Evolutionary conservation across 2,113 vertebrate species (phyloP).

Genomic region (Planiliza haematocheilus): DNA sequence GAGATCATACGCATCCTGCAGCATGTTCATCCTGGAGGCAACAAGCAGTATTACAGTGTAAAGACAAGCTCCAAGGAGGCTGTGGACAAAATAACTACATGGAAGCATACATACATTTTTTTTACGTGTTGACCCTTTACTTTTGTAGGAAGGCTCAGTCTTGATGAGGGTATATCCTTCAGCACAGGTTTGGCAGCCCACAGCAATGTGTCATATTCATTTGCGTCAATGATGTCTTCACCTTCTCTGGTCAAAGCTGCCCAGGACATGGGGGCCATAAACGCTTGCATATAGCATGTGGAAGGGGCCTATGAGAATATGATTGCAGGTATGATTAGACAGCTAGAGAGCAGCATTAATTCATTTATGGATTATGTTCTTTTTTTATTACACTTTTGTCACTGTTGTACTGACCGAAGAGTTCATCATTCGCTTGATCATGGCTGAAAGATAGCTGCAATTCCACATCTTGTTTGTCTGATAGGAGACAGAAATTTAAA

Average conservation of each 20-base stretch:
- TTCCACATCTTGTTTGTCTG: conserved; percentile 61
- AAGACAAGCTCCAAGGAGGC: neutral
- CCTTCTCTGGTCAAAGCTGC: conserved; percentile 22
- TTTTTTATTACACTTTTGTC: neutral
- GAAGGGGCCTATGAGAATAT: conserved; percentile 39
- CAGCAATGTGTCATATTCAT: conserved; percentile 60
- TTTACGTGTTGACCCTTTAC: conserved; percentile 18
- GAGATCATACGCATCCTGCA: conserved; percentile 40
- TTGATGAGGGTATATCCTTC: conserved; percentile 4
- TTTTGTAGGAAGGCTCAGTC: conserved; percentile 42
- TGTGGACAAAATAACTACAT: neutral
- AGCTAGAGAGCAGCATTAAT: neutral
- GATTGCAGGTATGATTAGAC: neutral
- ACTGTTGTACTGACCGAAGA: conserved; percentile 66
- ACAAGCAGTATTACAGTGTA: neutral
- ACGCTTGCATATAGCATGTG: conserved; percentile 71
- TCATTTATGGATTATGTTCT: neutral
- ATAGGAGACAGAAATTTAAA: conserved; percentile 10
- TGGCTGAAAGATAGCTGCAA: conserved; percentile 44
- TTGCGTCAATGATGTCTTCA: conserved; percentile 27
- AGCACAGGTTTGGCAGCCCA: conserved; percentile 59
- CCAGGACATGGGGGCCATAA: conserved; percentile 72
- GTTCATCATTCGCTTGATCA: conserved; percentile 67
- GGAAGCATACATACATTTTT: conserved; percentile 64
- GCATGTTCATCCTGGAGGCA: conserved; percentile 70